A percentile compares a stretch with the other conserved stretches of the same genome.
Conservation (phyloP, 2,888 invertebrate species). For the Zaprionus obscuricornis region DNA sequence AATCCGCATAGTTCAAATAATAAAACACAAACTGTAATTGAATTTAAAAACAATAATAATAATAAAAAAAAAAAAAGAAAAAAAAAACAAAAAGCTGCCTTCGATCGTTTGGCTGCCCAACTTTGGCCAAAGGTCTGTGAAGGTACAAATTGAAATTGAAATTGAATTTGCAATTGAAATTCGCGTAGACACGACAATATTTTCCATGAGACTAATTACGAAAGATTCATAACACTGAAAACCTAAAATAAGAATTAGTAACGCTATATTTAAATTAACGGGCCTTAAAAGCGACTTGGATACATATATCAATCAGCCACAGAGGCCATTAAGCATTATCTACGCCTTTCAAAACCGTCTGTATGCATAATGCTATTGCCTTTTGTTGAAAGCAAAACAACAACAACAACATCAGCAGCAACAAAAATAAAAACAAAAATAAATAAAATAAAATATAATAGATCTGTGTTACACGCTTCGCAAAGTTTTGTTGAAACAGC, state of each 20-base stretch:
- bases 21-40: conserved; percentile 55
- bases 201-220: no score
- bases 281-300: no score
- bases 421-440: no score
- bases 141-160: conserved; percentile 59
- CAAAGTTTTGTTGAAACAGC: conserved; percentile 31
- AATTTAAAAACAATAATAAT: conserved; percentile 39
- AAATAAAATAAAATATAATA: conserved; percentile 5
- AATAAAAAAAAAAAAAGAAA: background rate
- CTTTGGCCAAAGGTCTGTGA: conserved; percentile 47
- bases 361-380: conserved; percentile 22
- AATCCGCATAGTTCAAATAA: no score
- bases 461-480: conserved; percentile 64
- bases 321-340: conserved; percentile 3
- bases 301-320: no score
- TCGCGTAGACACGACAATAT: no score
- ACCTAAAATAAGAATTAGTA: no score
- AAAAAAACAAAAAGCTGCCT: no score
- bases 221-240: no score
- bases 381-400: conserved; percentile 20
- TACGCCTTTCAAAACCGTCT: conserved; percentile 9
- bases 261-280: no score
- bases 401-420: background rate
- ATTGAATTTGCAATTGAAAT: conserved; percentile 12
- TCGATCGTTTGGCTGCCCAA: conserved; percentile 18